Evolutionary conservation across 2,888 invertebrate species (phyloP), one percentile per base, ranked within the genome.

Genomic region (Andrena bucephala): DNA sequence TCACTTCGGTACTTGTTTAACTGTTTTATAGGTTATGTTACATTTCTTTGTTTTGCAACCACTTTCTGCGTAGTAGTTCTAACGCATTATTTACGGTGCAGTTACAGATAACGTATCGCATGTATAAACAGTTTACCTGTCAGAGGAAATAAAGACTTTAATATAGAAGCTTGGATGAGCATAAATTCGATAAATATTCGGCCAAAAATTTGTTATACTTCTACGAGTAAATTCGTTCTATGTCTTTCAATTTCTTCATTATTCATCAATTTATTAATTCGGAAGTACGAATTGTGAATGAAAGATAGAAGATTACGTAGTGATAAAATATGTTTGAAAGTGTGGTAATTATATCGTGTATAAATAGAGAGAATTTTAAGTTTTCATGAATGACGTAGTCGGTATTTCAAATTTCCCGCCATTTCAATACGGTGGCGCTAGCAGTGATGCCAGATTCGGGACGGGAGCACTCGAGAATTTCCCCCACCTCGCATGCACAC

Each of bases 1-100:
- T 48, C n/a, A 36, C 6, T 42, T 13, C 48, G 50, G 7, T 7
- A 63, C 3, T 77, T 60, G 31, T 50, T 48, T 16, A 27, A 50
- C 27, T 62, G 52, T 0, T 60, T 60, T 60, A 36, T 29, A 77
- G 73, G 77, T 77, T 77, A 77, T 33, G 54, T 54, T 67, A 5
- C 8, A 50, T 67, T 65, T n/a, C 5, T 4, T 66, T 31, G 24
- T 57, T 66, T 67, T 27, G 6, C 36, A 48, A 13, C 20, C n/a
- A 36, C 1, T 33, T 31, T 20, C 16, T 59, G 27, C 57, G 29
- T 59, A 59, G 16, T 29, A 59, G 29, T 27, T 29, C 8, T 24
- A 13, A 36, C 13, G n/a, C 63, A 20, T 24, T 20, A 13, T 42
- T 42, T 63, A 13, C 20, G 36, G 36, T 42, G 13, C 13, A 2